Evolutionary conservation across 2,797 vertebrate species (phyloP).

Genomic region (Sebastolobus altivelis): DNA sequence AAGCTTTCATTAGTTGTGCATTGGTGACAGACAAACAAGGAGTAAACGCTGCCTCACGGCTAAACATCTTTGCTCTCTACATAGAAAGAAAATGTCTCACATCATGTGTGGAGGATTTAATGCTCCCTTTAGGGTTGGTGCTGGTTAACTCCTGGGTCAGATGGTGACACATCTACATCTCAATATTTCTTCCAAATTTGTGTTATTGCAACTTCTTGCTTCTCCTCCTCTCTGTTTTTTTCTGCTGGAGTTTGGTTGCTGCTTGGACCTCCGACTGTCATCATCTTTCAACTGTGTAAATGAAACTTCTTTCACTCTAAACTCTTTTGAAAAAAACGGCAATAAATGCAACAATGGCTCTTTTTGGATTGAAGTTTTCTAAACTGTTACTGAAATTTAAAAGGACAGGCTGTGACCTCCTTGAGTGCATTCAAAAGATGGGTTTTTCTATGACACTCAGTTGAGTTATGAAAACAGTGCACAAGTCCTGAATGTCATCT

Average conservation of each 20-base stretch:
- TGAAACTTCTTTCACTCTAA: not conserved
- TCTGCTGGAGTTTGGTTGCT: not conserved
- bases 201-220: not conserved
- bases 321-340: not conserved
- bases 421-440: conserved; percentile 4
- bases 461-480: not conserved
- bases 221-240: not conserved
- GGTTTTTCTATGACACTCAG: conserved; percentile 2
- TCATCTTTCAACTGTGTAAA: not conserved
- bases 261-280: not conserved
- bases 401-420: not conserved
- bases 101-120: not conserved
- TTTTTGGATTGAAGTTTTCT: not conserved
- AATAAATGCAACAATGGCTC: not conserved
- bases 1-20: not conserved
- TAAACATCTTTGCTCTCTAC: not conserved
- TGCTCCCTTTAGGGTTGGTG: not conserved
- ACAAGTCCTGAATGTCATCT: not conserved
- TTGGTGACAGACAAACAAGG: not conserved
- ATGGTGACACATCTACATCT: not conserved
- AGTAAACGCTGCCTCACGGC: too few relatives aligned
- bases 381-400: not conserved
- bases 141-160: not conserved
- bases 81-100: not conserved
- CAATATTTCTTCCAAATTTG: not conserved